Conservation (phyloP, 2,888 invertebrate species). For the Barypeithes pellucidus region DNA sequence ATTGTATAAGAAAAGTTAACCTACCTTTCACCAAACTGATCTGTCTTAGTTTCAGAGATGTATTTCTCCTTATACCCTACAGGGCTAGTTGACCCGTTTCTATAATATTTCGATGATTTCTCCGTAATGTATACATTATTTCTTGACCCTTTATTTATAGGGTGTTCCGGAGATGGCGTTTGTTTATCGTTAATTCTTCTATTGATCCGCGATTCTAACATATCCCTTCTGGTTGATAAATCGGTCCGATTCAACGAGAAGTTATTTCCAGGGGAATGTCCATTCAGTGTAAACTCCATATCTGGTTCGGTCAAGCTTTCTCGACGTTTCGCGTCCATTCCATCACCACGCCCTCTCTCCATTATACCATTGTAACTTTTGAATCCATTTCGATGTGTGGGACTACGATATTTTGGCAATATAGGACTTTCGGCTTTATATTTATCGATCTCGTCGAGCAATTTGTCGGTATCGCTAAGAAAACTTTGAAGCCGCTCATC, state of each 20-base stretch:
- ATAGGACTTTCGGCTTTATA: conserved; percentile 74
- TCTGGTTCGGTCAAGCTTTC: conserved; percentile 68
- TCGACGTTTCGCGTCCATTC: conserved; percentile 77
- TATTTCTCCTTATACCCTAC: conserved; percentile 73
- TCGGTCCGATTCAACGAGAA: conserved; percentile 71
- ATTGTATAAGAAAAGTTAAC: conserved; percentile 60
- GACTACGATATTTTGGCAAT: conserved; percentile 76
- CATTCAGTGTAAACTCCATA: conserved; percentile 14
- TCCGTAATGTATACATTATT: conserved; percentile 73
- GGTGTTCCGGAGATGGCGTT: conserved; percentile 70
- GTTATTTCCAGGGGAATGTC: conserved; percentile 59
- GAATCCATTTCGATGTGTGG: conserved; percentile 69
- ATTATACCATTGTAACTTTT: conserved; percentile 70
- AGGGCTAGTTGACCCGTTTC: conserved; percentile 74
- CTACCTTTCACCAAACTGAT: conserved; percentile 70
- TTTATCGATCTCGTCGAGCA: conserved; percentile 69
- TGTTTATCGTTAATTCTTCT: conserved; percentile 71
- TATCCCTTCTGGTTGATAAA: conserved; percentile 81
- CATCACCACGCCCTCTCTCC: conserved; percentile 78
- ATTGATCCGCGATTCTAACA: conserved; percentile 83
- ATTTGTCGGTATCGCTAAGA: conserved; percentile 71
- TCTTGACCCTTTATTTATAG: conserved; percentile 56
- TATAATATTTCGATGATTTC: conserved; percentile 73
- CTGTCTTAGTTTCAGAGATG: conserved; percentile 72
- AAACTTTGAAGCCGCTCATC: conserved; percentile 62